Percentiles rank a stretch among this genome's conserved stretches.
Evolutionary conservation across 35 echinoderm and acorn worm genomes (phyloP).

Genomic region (Lytechinus variegatus): DNA sequence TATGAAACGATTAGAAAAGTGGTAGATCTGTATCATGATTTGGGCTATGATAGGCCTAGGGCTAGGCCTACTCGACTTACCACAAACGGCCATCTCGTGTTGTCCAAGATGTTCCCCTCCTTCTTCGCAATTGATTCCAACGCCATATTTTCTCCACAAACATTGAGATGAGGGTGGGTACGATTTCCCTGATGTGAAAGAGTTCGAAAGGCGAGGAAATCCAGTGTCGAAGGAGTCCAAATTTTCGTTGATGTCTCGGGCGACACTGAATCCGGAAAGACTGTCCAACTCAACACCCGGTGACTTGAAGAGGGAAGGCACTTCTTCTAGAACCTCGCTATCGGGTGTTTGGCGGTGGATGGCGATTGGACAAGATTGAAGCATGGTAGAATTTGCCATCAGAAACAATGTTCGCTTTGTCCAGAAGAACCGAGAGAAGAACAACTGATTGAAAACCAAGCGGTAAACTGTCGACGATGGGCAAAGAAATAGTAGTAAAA

Average conservation of each 20-base stretch:
- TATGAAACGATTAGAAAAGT: too few relatives aligned
- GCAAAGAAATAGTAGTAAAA: too few relatives aligned
- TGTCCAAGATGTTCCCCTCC: background rate
- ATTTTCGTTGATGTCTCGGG: background rate
- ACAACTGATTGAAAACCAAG: background rate
- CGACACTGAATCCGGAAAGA: background rate
- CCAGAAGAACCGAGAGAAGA: too few relatives aligned
- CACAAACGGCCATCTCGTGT: conserved; percentile 71
- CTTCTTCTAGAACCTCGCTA: background rate
- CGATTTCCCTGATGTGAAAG: background rate
- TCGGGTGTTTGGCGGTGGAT: background rate
- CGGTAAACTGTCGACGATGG: background rate
- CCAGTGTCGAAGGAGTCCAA: background rate
- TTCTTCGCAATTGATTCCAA: background rate
- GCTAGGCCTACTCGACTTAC: background rate
- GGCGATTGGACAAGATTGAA: background rate
- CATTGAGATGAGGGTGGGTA: background rate
- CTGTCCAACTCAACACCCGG: background rate
- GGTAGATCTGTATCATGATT: too few relatives aligned
- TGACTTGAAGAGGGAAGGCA: background rate
- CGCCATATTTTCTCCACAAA: background rate
- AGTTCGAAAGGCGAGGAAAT: background rate
- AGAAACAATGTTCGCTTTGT: background rate
- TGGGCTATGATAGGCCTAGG: background rate
- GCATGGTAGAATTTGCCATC: conserved; percentile 9